These are phyloP conservation scores for Conus ventricosus DNA, from an alignment of 1,140 invertebrate species.

Conservation along the genomic window DNA sequence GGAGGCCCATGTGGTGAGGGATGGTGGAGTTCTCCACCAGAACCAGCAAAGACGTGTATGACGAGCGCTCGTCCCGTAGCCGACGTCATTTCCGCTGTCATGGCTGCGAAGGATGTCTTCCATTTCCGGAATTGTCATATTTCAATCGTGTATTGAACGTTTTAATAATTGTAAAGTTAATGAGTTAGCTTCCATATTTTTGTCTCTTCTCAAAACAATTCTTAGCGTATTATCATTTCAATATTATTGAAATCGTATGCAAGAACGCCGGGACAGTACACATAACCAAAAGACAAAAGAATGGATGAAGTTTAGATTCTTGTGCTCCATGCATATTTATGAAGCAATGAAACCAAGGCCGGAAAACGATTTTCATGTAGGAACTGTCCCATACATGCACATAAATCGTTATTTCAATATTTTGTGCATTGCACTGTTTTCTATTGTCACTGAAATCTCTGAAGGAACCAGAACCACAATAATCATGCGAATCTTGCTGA, in stretches of 20 bases:
- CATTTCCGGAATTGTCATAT: background rate
- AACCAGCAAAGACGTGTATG: background rate
- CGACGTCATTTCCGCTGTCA: constrained; percentile 6
- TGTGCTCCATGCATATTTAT: background rate
- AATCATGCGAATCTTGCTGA: no score
- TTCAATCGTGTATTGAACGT: background rate
- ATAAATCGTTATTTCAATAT: no score
- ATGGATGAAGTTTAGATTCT: background rate
- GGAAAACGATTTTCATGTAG: no score
- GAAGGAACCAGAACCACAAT: no score
- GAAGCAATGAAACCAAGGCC: background rate
- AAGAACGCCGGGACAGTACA: no score
- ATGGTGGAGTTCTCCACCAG: background rate
- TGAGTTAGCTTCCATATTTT: background rate
- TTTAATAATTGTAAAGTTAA: background rate
- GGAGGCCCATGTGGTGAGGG: background rate
- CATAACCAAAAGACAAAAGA: background rate
- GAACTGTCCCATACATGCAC: no score
- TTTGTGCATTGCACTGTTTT: no score
- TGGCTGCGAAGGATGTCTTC: background rate
- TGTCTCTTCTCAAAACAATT: background rate
- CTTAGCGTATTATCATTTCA: background rate
- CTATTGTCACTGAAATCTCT: no score
- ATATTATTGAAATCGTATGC: background rate
- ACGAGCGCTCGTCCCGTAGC: background rate